Conservation (phyloP, 2,888 invertebrate genomes). For the Euproctis similis region DNA sequence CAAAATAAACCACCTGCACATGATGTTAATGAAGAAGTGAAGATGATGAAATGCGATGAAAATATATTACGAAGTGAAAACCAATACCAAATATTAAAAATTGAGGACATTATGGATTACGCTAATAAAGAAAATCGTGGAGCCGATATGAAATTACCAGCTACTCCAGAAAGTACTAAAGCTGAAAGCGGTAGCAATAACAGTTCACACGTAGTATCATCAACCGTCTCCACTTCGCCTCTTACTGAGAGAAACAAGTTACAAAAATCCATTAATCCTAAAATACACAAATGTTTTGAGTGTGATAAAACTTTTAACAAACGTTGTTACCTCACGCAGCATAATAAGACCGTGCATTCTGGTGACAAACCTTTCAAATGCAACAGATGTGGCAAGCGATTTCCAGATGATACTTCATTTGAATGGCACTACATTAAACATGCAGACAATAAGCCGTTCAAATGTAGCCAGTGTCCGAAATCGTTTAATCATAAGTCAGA, state of each 20-base stretch:
- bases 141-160: constrained; percentile 65
- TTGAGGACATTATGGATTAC: constrained; percentile 69
- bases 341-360: constrained; percentile 91
- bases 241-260: constrained; percentile 60
- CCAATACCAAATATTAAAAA: constrained; percentile 60
- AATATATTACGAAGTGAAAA: constrained; percentile 43
- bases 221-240: constrained; percentile 59
- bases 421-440: constrained; percentile 86
- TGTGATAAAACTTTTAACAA: constrained; percentile 91
- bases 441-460: constrained; percentile 88
- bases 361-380: constrained; percentile 92
- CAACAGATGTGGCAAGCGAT: constrained; percentile 89
- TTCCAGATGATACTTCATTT: constrained; percentile 81
- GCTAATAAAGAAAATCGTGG: constrained; percentile 72
- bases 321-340: constrained; percentile 91
- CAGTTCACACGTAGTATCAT: constrained; percentile 54
- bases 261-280: constrained; percentile 42
- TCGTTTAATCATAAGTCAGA: constrained; percentile 95
- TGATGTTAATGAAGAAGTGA: constrained; percentile 54
- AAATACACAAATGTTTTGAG: constrained; percentile 82
- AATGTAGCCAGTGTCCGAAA: constrained; percentile 89
- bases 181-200: constrained; percentile 53
- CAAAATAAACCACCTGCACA: constrained; percentile 53
- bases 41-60: constrained; percentile 59
- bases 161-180: constrained; percentile 65